Evolutionary conservation across 2,888 invertebrate genomes (phyloP), one percentile per base, ranked within the genome.

Genomic region (Eristalinus aeneus): DNA sequence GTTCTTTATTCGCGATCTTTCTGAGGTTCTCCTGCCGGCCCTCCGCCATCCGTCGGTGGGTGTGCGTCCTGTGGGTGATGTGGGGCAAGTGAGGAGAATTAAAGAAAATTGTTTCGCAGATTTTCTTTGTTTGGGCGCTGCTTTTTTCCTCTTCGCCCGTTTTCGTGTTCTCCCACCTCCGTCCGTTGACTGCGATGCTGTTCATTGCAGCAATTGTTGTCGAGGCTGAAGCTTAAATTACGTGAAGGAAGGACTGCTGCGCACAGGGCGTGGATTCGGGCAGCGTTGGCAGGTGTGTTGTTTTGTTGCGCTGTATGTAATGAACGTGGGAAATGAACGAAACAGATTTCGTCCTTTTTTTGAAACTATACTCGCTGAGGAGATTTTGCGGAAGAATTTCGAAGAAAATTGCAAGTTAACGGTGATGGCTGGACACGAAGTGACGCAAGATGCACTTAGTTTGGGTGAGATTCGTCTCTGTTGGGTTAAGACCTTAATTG

Each of bases 51-150:
- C 32, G 23, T 16, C 46, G 10, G 61, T n/a, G 46, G 12, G 54
- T 2, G 2, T n/a, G 36, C 5, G 46, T 9, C 31, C 12, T 31
- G 16, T 12, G 56, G 34, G 22, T n/a, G 39, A 2, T 46, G 16
- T n/a, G 39, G 39, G 54, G 22, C 56, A 64, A 16, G 53, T 11
- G 46, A 56, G 53, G 31, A 64, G 74, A 80, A 74, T 74, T 74
- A 69, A 80, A 80, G 73, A 80, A 80, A 80, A 80, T 68, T 80
- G 63, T 80, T 80, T 68, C 67, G 22, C 63, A 39, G 56, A 68
- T 22, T 60, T 56, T 68, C 63, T 36, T 74, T 68, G 67, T 79
- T 79, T 36, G 16, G 56, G 5, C 58, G 60, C 16, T 53, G 1
- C 16, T 53, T 11, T 39, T 65, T 10, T 36, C 5, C 20, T 27